Percentiles rank a stretch among this genome's conserved stretches.
phyloP scores from a whole-genome alignment of 2,888 invertebrate species.

The Andrena haemorrhoa region DNA sequence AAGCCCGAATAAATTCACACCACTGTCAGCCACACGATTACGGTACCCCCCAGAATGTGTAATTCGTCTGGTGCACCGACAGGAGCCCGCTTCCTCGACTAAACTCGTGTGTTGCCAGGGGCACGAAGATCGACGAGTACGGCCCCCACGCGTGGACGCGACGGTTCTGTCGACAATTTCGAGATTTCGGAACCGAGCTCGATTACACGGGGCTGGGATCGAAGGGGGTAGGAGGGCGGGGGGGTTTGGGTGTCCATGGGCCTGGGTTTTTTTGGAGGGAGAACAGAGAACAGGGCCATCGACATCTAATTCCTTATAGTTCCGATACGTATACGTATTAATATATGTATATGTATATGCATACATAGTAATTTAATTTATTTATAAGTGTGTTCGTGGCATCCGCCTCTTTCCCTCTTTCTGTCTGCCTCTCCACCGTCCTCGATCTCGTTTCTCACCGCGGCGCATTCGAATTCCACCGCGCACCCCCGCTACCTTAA shows the following conservation, averaged over 20 bases:
- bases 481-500: neutral
- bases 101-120: slow-evolving; percentile 41
- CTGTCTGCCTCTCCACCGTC: slow-evolving; percentile 10
- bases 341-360: slow-evolving; percentile 81
- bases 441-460: slow-evolving; percentile 41
- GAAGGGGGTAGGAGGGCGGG: neutral
- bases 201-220: slow-evolving; percentile 33
- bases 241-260: slow-evolving; percentile 10
- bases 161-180: slow-evolving; percentile 34
- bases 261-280: slow-evolving; percentile 52
- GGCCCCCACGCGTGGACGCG: slow-evolving; percentile 41
- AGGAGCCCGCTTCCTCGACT: slow-evolving; percentile 63
- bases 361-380: slow-evolving; percentile 81
- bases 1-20: slow-evolving; percentile 17
- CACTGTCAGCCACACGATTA: neutral
- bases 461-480: neutral
- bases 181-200: slow-evolving; percentile 53
- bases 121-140: slow-evolving; percentile 59
- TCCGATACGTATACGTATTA: slow-evolving; percentile 82
- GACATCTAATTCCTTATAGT: slow-evolving; percentile 81
- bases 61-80: slow-evolving; percentile 29
- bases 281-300: slow-evolving; percentile 74
- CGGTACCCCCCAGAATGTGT: neutral
- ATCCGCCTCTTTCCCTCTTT: slow-evolving; percentile 34
- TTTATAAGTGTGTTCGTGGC: slow-evolving; percentile 70